Base-by-base conservation (phyloP, 2,888 invertebrate genomes). In the Oligia fasciuncula region DNA sequence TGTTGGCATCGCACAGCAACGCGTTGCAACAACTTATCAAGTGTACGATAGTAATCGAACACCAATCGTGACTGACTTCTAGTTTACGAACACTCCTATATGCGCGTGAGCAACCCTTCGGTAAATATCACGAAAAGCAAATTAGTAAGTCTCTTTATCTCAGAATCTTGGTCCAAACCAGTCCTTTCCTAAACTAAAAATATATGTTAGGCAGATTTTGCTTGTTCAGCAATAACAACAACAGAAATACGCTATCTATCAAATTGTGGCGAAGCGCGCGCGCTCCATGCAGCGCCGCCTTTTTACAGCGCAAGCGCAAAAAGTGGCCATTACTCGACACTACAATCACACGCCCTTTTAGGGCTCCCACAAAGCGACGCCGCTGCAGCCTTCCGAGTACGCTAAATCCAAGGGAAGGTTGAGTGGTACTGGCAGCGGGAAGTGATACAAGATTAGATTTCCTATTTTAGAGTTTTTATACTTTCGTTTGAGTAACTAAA, bases 291-390 rank as follows among this genome's bases (percentile, higher is more conserved):
- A 86, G 88, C 87, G 91, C 94, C 95, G 93, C 94, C 94, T 94
- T 93, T 95, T 95, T 94, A 91, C 92, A 91, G 92, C 94, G 89
- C 92, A 90, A 83, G 88, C 90, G 91, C 93, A 95, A 95, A 95
- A 95, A 95, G 91, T 90, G 85, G 90, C 92, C 93, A 94, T 94
- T 94, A 93, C 93, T 91, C 90, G 88, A 89, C 91, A 91, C 91
- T 91, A 93, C 91, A 91, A 92, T 91, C 92, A 89, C 92, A 92
- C 94, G 94, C 94, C 94, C 94, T 93, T 94, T 92, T 92, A 91
- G 90, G 89, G 90, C 87, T 87, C 86, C 91, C 90, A 94, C 94
- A 95, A 95, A 94, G 95, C 85, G 81, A 81, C 81, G 92, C 94
- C 95, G 95, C 91, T 92, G 87, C 90, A 91, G 88, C 90, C 90